These are phyloP conservation scores for Leptinotarsa haldemani DNA, from an alignment of 2,888 invertebrate genomes.

Conservation along the genomic window DNA sequence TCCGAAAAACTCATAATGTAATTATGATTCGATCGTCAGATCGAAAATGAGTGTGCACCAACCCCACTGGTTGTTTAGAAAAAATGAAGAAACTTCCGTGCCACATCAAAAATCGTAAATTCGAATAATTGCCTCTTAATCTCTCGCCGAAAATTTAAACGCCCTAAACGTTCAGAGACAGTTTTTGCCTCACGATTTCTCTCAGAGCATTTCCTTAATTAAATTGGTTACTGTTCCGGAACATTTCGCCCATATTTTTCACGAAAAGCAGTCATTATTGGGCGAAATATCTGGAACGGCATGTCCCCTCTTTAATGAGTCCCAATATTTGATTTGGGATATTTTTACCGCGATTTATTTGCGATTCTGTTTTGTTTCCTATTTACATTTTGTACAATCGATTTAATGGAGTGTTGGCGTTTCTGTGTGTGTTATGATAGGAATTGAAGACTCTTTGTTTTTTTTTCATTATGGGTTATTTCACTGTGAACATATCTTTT, in stretches of 20 bases:
- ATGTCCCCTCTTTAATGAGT: background rate
- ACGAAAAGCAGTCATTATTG: background rate
- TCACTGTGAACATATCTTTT: too few relatives aligned
- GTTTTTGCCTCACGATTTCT: background rate
- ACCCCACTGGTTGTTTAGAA: too few relatives aligned
- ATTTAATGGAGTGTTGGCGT: too few relatives aligned
- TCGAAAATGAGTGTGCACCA: too few relatives aligned
- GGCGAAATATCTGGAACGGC: background rate
- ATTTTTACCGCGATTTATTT: background rate
- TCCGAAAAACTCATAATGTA: too few relatives aligned
- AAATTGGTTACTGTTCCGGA: constrained; percentile 3
- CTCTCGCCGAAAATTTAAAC: background rate
- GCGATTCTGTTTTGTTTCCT: background rate
- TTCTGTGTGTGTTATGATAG: too few relatives aligned
- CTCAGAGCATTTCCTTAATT: background rate
- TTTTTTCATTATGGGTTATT: too few relatives aligned
- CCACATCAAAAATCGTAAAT: background rate
- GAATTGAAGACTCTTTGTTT: too few relatives aligned
- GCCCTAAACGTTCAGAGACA: background rate
- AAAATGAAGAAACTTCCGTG: too few relatives aligned
- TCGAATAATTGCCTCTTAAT: background rate
- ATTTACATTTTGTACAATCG: too few relatives aligned
- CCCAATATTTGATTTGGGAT: background rate
- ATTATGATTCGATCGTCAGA: too few relatives aligned
- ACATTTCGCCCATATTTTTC: background rate